phyloP scores from a whole-genome alignment of 2,797 vertebrate genomes.

The Syngnathus rostellatus region DNA sequence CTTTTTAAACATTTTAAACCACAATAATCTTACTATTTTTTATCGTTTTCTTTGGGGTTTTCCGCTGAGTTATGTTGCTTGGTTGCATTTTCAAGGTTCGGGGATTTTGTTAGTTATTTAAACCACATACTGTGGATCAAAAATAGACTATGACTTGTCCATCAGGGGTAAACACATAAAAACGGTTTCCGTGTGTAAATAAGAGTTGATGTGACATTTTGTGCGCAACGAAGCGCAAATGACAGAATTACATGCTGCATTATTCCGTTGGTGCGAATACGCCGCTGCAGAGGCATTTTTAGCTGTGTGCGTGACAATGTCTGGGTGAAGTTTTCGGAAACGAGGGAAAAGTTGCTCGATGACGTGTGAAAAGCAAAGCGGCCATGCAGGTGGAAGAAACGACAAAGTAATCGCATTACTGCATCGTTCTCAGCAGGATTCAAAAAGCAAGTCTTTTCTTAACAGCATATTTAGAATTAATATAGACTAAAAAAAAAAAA shows the following conservation, averaged over 20 bases:
- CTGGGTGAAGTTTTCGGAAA: constrained; percentile 39
- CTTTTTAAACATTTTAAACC: too few relatives aligned
- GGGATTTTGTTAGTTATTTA: too few relatives aligned
- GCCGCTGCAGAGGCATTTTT: neutral
- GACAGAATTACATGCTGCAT: constrained; percentile 30
- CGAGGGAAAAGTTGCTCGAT: constrained; percentile 25
- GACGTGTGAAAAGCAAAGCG: constrained; percentile 27
- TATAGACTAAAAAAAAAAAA: neutral
- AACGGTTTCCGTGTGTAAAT: neutral
- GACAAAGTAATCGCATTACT: neutral
- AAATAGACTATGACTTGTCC: neutral
- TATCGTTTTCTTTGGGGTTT: too few relatives aligned
- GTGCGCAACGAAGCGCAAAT: neutral
- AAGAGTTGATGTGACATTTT: neutral
- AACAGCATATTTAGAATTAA: neutral
- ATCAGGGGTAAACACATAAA: neutral
- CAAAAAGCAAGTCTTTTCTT: neutral
- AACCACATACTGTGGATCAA: too few relatives aligned
- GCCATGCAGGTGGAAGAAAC: neutral
- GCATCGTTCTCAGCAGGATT: neutral
- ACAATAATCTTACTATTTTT: too few relatives aligned
- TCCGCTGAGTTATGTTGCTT: too few relatives aligned
- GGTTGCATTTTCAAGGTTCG: too few relatives aligned
- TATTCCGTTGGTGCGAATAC: constrained; percentile 15
- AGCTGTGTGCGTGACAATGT: constrained; percentile 10